phyloP scores from a whole-genome alignment of 1,140 invertebrate species.

The Metopolophium dirhodum region DNA sequence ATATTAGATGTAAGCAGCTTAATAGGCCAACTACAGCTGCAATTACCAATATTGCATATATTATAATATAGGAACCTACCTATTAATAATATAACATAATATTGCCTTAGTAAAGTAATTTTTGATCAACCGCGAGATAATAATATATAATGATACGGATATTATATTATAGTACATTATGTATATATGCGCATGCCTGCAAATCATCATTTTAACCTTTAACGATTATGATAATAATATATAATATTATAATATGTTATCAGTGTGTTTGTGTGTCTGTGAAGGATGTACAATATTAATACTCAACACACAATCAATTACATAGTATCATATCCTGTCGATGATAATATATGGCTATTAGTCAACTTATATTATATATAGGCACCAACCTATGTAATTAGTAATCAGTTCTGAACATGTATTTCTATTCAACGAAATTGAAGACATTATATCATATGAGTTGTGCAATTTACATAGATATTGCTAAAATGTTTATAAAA shows the following conservation, averaged over 20 bases:
- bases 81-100: not conserved
- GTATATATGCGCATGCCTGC: not conserved
- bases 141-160: not conserved
- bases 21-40: not conserved
- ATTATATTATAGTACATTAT: not conserved
- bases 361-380: not conserved
- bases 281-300: not conserved
- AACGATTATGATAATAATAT: not conserved
- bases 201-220: not conserved
- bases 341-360: not conserved
- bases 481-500: too few relatives aligned
- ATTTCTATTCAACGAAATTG: not conserved
- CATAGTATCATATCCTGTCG: not conserved
- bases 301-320: not conserved
- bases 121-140: not conserved
- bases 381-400: not conserved
- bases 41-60: not conserved
- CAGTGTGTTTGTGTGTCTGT: not conserved
- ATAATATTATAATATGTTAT: not conserved
- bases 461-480: too few relatives aligned
- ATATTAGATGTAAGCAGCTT: not conserved
- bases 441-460: too few relatives aligned
- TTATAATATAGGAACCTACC: not conserved
- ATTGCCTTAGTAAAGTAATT: not conserved
- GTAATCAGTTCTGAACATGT: not conserved